Base-by-base conservation (phyloP, 1,140 invertebrate genomes). In the Wasmannia auropunctata region DNA sequence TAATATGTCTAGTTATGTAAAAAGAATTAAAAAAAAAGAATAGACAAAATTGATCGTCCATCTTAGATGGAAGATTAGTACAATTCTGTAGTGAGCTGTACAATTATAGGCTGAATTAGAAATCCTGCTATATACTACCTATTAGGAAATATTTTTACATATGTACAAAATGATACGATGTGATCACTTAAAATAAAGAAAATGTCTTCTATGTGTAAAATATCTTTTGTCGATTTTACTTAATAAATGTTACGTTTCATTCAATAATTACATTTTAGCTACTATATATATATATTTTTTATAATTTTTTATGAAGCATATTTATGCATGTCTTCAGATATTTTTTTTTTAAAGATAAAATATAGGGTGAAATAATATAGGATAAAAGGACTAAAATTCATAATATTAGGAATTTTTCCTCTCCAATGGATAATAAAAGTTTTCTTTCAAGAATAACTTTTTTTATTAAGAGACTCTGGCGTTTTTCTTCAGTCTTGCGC, bases 81-180 rank as follows among this genome's bases (percentile, higher is more conserved):
- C n/a, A n/a, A n/a, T 84, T 87, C 70, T 77, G 81, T 90, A 90
- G 86, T 72, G 56, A 90, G 83, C 86, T 90, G 67, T 87, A 85
- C 86, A 81, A 87, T 87, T 69, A 62, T 56, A 37, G 79, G 34
- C 46, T 31, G 56, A 85, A 72, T 85, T 88, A 69, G 75, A 69
- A 67, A 65, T 11, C 79, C 75, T 86, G 34, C 58, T 90, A 75
- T 72, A 46, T 67, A 76, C 54, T 75, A 67, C 87, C 87, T 87
- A 65, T 80, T 91, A 84, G 90, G n/a, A 83, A 75, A 91, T 91
- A 91, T 91, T 91, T 91, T 91, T 91, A 91, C 90, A 91, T 91
- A 91, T 91, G 90, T 91, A 91, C 90, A 91, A 79, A 91, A 87
- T 76, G 56, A 88, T 85, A 91, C 72, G 62, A 80, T 88, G 80